Percentiles rank a stretch among this genome's conserved stretches.
These are phyloP conservation scores for Magallana ariakensis DNA, from an alignment of 1,140 invertebrate species.

Conservation along the genomic window DNA sequence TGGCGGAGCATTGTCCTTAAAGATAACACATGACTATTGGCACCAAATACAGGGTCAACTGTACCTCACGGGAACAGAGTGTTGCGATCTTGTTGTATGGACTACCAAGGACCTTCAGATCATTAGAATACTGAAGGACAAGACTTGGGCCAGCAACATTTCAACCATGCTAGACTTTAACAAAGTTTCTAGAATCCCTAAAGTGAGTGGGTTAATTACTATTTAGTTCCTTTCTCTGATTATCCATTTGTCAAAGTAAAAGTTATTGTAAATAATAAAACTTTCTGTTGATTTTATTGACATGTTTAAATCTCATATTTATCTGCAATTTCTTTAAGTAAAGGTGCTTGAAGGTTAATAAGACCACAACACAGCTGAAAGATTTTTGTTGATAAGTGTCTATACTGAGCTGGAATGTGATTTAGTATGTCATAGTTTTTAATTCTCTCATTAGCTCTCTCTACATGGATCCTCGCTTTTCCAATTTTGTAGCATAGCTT, in stretches of 20 bases:
- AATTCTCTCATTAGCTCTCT: conserved; percentile 45
- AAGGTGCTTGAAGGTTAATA: not conserved
- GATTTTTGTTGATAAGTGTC: conserved; percentile 51
- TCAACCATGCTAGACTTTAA: conserved; percentile 42
- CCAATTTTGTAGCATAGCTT: conserved; percentile 54
- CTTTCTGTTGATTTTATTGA: not conserved
- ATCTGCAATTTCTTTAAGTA: conserved; percentile 57
- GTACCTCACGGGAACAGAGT: conserved; percentile 31
- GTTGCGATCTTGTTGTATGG: conserved; percentile 48
- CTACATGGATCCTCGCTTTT: conserved; percentile 50
- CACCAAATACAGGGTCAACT: conserved; percentile 51
- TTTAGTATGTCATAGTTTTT: conserved; percentile 50
- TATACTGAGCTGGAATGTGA: conserved; percentile 42
- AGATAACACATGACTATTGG: conserved; percentile 28
- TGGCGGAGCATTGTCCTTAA: not conserved
- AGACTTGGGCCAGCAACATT: conserved; percentile 40
- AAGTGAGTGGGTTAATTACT: too few relatives aligned
- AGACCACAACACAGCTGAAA: conserved; percentile 53
- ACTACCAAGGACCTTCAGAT: conserved; percentile 45
- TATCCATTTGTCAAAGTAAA: too few relatives aligned
- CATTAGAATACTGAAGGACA: conserved; percentile 47
- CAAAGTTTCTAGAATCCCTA: too few relatives aligned
- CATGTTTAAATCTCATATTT: conserved; percentile 49
- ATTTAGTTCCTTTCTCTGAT: too few relatives aligned
- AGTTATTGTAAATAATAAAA: not conserved